These are phyloP conservation scores for Bombus consobrinus DNA, from an alignment of 1,140 invertebrate genomes.

Conservation along the genomic window DNA sequence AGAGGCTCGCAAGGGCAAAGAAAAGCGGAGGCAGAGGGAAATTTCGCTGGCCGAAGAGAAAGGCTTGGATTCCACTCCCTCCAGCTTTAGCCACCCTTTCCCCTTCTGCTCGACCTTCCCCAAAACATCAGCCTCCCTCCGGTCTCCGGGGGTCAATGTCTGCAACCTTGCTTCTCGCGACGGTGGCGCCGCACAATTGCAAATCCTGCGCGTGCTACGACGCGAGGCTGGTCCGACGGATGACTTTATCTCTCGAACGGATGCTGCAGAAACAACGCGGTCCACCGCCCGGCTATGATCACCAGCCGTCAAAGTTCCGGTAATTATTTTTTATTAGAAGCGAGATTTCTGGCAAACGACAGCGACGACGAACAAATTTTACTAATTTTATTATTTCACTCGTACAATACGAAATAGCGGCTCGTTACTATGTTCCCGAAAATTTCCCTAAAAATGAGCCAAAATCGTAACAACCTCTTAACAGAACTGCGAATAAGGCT, in stretches of 20 bases:
- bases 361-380: too few species aligned
- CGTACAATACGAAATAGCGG: too few species aligned
- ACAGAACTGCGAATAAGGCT: too few species aligned
- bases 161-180: slow-evolving; percentile 55
- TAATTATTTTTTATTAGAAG: too few species aligned
- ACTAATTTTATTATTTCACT: too few species aligned
- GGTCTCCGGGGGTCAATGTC: slow-evolving; percentile 54
- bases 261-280: background rate
- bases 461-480: too few species aligned
- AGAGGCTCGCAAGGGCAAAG: slow-evolving; percentile 48
- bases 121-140: slow-evolving; percentile 41
- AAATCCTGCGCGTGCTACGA: slow-evolving; percentile 19
- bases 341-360: too few species aligned
- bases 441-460: too few species aligned
- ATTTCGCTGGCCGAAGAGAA: slow-evolving; percentile 39
- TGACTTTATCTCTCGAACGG: slow-evolving; percentile 2
- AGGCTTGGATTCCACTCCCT: slow-evolving; percentile 23
- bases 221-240: background rate
- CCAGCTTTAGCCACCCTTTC: background rate
- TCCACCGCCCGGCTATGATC: too few species aligned
- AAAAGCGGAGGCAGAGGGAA: slow-evolving; percentile 28
- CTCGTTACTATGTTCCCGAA: too few species aligned
- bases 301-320: too few species aligned
- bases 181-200: slow-evolving; percentile 31
- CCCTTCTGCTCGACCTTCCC: slow-evolving; percentile 52